phyloP scores from a whole-genome alignment of 2,888 invertebrate genomes.

The Coelopa pilipes region DNA sequence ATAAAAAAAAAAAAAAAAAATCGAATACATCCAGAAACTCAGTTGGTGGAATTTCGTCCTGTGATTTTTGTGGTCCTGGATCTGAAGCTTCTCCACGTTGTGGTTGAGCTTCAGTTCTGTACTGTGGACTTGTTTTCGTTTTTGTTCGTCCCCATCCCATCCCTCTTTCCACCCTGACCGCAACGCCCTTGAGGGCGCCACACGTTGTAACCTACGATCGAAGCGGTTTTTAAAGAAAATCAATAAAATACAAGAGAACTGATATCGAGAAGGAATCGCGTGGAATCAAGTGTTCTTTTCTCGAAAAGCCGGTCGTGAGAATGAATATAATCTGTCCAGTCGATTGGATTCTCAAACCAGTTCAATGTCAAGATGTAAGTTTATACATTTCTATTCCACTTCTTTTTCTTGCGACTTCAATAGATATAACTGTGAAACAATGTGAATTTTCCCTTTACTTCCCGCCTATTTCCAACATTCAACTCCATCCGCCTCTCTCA shows the following conservation, averaged over 20 bases:
- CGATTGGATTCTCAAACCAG: slow-evolving; percentile 58
- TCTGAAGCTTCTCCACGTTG: slow-evolving; percentile 14
- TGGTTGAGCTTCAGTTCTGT: slow-evolving; percentile 7
- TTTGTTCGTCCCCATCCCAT: neutral
- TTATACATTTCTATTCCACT: neutral
- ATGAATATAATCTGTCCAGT: slow-evolving; percentile 54
- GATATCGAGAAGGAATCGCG: neutral
- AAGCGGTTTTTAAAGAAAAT: slow-evolving; percentile 4
- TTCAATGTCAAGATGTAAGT: slow-evolving; percentile 66
- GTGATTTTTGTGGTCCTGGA: neutral
- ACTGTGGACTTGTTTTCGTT: slow-evolving; percentile 1
- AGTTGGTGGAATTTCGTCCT: neutral
- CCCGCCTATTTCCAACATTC: too few species aligned
- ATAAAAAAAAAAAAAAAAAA: slow-evolving; percentile 3
- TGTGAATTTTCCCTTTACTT: too few species aligned
- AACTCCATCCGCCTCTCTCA: too few species aligned
- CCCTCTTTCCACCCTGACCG: neutral
- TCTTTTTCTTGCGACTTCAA: neutral
- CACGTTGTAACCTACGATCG: too few species aligned
- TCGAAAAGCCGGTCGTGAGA: slow-evolving; percentile 41
- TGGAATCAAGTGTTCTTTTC: neutral
- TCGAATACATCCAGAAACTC: neutral
- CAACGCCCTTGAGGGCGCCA: neutral
- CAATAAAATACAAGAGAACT: neutral
- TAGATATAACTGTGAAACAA: too few species aligned